A percentile compares a stretch with the other conserved stretches of the same genome.
These are phyloP conservation scores for Junco hyemalis DNA, from an alignment of 2,113 vertebrate species.

Conservation along the genomic window DNA sequence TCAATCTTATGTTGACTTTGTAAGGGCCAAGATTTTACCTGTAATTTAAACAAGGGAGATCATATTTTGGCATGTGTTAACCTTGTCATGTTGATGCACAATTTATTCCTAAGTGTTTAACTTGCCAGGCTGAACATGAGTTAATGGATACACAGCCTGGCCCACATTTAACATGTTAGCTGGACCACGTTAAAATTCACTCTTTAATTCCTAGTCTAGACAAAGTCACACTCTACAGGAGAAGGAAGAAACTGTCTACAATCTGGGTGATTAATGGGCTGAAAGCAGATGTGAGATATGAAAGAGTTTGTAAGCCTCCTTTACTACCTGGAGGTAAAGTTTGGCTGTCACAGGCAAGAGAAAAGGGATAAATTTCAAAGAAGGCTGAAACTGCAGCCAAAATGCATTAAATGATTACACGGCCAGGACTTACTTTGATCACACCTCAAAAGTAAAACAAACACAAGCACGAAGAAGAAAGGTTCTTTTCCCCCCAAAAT, in stretches of 20 bases:
- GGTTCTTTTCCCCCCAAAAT: background rate
- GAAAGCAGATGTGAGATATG: conserved; percentile 61
- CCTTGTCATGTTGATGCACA: background rate
- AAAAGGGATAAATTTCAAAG: conserved; percentile 66
- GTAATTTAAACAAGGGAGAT: background rate
- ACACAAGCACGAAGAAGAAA: conserved; percentile 52
- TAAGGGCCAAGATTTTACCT: background rate
- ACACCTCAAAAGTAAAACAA: conserved; percentile 65
- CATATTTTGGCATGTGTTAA: background rate
- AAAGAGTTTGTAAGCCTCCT: conserved; percentile 40
- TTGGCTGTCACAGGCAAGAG: conserved; percentile 48
- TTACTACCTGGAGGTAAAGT: conserved; percentile 61
- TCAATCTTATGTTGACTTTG: background rate
- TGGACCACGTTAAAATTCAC: conserved; percentile 21
- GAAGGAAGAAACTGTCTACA: conserved; percentile 22
- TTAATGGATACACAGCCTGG: background rate
- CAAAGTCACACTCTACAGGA: conserved; percentile 3
- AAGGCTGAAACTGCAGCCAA: conserved; percentile 55
- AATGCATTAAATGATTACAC: conserved; percentile 61
- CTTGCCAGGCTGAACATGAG: background rate
- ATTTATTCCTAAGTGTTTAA: background rate
- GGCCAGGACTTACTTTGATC: conserved; percentile 59
- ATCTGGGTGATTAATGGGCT: conserved; percentile 38
- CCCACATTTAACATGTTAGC: background rate
- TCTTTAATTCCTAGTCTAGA: conserved; percentile 60